Base-by-base conservation (phyloP, 2,113 vertebrate genomes). In the Anser cygnoides region DNA sequence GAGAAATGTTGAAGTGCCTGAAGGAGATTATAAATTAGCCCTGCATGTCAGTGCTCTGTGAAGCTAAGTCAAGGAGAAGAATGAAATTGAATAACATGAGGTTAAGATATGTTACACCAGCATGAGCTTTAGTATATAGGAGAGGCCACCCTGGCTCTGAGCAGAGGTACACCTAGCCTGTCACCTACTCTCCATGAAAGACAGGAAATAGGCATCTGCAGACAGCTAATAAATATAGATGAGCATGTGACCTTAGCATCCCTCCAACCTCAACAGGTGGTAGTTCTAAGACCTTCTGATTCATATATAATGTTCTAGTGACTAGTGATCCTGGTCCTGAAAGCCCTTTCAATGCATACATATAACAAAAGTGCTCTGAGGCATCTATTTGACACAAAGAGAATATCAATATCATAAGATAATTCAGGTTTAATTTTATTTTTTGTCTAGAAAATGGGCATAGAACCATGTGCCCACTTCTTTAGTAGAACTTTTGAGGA, bases 401-500 rank as follows among this genome's bases (percentile, higher is more conserved):
- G 87, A 76, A 8, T 21, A 29, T 13, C 37, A 68, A 10, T 9
- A 71, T 37, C 54, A 52, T 70, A 18, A 22, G 18, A 75, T 16
- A 84, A 76, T 44, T 76, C 16, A 50, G 17, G 55, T 54, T 76
- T 71, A 29, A 70, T 90, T 79, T 85, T 43, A 39, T 4, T 62
- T 2, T 73, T 82, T 87, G 31, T 43, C 37, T 80, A 62, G n/a
- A 74, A 75, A 93, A 79, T 13, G 15, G 26, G 3, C 13, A 44
- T 3, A 46, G 41, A 68, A 68, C 8, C 15, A 41, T 26, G 23
- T n/a, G 9, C 29, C 26, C 13, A 31, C 20, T 85, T 82, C 49
- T 89, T 16, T 28, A 62, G 54, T 33, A 71, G n/a, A 84, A 33
- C 25, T 76, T 94, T 65, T 86, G 63, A 92, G 50, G 50, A 83